Conservation (phyloP, 2,888 invertebrate genomes). For the Caenorhabditis sinica region DNA sequence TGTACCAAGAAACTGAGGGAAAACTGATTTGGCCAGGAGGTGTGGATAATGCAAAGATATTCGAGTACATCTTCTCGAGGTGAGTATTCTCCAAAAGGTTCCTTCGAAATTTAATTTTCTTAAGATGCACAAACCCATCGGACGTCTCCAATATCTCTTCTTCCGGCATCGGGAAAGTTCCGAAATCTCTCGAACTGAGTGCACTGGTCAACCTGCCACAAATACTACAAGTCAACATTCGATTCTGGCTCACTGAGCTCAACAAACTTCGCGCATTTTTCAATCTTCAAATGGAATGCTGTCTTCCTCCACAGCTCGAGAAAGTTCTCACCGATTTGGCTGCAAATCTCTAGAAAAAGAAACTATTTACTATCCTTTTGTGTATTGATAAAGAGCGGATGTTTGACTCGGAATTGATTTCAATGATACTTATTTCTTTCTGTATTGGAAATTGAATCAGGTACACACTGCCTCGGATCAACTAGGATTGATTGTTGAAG, state of each 20-base stretch:
- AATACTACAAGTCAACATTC: conserved; percentile 53
- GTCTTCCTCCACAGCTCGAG: conserved; percentile 49
- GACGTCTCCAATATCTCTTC: conserved; percentile 30
- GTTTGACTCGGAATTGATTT: neutral
- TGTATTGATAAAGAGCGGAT: neutral
- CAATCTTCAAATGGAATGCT: conserved; percentile 60
- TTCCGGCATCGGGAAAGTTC: conserved; percentile 45
- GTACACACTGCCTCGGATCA: too few species aligned
- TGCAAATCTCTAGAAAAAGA: conserved; percentile 19
- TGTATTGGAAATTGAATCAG: too few species aligned
- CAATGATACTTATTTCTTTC: too few species aligned
- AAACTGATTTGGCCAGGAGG: conserved; percentile 99
- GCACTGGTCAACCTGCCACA: conserved; percentile 40
- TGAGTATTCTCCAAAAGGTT: neutral
- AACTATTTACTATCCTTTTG: neutral
- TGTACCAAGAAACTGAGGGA: conserved; percentile 84
- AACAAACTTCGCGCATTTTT: conserved; percentile 50
- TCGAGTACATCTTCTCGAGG: conserved; percentile 89
- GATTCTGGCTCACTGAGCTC: conserved; percentile 68
- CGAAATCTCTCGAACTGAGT: conserved; percentile 43
- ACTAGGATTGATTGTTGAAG: too few species aligned
- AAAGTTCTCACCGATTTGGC: conserved; percentile 54
- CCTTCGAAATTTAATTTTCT: neutral
- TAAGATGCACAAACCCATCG: conserved; percentile 44
- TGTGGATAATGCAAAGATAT: conserved; percentile 95